Base-by-base conservation (phyloP, 1,140 invertebrate genomes). In the Brachionus koreanus region DNA sequence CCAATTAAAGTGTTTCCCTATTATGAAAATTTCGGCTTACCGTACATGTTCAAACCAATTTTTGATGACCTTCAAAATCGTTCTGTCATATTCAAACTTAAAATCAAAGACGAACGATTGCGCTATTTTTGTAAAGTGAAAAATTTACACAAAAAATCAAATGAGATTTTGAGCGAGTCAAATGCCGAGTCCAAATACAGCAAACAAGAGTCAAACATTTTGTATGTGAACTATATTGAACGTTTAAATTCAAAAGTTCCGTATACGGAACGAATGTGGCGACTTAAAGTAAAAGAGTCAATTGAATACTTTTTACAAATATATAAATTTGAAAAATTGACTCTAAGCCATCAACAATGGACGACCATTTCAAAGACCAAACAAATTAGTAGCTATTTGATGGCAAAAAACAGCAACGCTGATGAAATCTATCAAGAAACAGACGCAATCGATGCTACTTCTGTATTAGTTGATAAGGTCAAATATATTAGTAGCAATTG, bases 141-240 rank as follows among this genome's bases (percentile, higher is more conserved):
- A 79, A 79, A 79, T 43, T 42, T 61, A 65, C 76, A 61, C 57
- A 65, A 79, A 79, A 79, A 79, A 16, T 42, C 61, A 63, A 79
- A 79, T 35, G 76, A 79, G 12, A 79, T 79, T 43, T 25, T 79
- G 9, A 35, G 1, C 29, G 76, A 79, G 16, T 61, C 76, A n/a
- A 79, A 79, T 12, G 76, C 76, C 19, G 76, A 42, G n/a, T 79
- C 76, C 10, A 79, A 65, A 61, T 79, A 61, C 57, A 79, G 57
- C n/a, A 79, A 79, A 29, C 76, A 79, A 79, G 76, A 79, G 25
- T 79, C 76, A 13, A 79, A 79, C n/a, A 79, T 79, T 35, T 79
- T 79, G 33, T 79, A 79, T 19, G 76, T 79, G 7, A 79, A 61
- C 10, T 79, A 79, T 43, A 10, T 61, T 6, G 49, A 79, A 6